phyloP scores from a whole-genome alignment of 2,797 vertebrate genomes.

The Nannoperca australis region DNA sequence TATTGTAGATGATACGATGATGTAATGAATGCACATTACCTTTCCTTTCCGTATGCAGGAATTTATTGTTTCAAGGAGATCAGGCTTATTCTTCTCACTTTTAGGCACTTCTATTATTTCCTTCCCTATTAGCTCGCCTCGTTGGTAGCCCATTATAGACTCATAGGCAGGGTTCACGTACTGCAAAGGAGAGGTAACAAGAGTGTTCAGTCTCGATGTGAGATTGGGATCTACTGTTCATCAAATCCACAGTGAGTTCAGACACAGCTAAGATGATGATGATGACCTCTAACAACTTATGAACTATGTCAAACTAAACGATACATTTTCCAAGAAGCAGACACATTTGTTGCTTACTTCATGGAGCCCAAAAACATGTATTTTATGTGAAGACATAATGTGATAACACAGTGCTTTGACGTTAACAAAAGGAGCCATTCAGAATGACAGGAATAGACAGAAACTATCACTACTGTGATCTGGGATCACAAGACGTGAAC shows the following conservation, averaged over 20 bases:
- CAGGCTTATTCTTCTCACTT: conserved; percentile 96
- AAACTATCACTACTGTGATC: conserved; percentile 51
- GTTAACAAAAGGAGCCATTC: conserved; percentile 61
- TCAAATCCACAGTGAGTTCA: conserved; percentile 28
- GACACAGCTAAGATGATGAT: conserved; percentile 1
- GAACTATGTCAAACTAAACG: conserved; percentile 14
- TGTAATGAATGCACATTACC: conserved; percentile 82
- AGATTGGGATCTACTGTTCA: not conserved
- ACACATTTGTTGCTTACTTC: conserved; percentile 26
- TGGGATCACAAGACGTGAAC: conserved; percentile 65
- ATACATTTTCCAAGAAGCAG: conserved; percentile 4
- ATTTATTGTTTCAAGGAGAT: conserved; percentile 96
- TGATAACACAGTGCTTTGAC: conserved; percentile 38
- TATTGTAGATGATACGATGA: not conserved
- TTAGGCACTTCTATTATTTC: conserved; percentile 96
- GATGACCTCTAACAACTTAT: not conserved
- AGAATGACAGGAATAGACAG: conserved; percentile 26
- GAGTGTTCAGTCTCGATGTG: conserved; percentile 10
- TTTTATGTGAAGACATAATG: conserved; percentile 42
- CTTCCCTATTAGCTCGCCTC: conserved; percentile 95
- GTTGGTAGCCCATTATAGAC: conserved; percentile 95
- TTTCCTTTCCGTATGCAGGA: conserved; percentile 96
- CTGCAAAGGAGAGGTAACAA: conserved; percentile 79
- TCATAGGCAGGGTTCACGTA: conserved; percentile 98
- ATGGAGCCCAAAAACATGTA: conserved; percentile 28